Conservation (phyloP, 2,797 vertebrate genomes). For the Myioborus miniatus region DNA sequence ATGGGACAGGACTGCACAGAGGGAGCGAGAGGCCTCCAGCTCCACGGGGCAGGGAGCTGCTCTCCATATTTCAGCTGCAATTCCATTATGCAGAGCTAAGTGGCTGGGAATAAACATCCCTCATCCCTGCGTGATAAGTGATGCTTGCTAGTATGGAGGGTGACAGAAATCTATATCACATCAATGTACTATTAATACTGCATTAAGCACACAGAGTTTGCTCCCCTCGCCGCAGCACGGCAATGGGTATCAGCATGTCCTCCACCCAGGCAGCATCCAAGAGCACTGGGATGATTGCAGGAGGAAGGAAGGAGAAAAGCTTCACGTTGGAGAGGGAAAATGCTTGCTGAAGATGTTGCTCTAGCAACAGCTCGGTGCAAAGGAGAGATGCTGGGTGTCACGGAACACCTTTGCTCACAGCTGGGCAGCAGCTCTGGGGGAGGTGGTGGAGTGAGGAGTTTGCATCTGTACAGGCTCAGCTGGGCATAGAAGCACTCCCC, state of each 20-base stretch:
- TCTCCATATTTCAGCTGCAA: slow-evolving; percentile 73
- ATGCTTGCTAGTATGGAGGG: slow-evolving; percentile 74
- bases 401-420: neutral
- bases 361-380: neutral
- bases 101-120: slow-evolving; percentile 72
- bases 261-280: neutral
- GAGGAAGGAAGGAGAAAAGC: slow-evolving; percentile 1
- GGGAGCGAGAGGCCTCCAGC: neutral
- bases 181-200: slow-evolving; percentile 75
- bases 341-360: neutral
- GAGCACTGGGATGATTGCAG: neutral
- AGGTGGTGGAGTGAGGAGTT: neutral
- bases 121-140: slow-evolving; percentile 71
- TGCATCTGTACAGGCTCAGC: neutral
- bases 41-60: slow-evolving; percentile 24
- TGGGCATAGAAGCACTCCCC: neutral
- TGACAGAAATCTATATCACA: slow-evolving; percentile 78
- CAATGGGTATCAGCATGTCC: slow-evolving; percentile 15
- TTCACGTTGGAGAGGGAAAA: neutral
- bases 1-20: neutral
- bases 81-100: slow-evolving; percentile 73
- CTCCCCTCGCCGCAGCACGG: slow-evolving; percentile 18
- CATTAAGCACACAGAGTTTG: slow-evolving; percentile 60
- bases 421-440: neutral
- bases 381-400: neutral